These are phyloP conservation scores for Clepsis dumicolana DNA, from an alignment of 2,888 invertebrate species.

Conservation along the genomic window DNA sequence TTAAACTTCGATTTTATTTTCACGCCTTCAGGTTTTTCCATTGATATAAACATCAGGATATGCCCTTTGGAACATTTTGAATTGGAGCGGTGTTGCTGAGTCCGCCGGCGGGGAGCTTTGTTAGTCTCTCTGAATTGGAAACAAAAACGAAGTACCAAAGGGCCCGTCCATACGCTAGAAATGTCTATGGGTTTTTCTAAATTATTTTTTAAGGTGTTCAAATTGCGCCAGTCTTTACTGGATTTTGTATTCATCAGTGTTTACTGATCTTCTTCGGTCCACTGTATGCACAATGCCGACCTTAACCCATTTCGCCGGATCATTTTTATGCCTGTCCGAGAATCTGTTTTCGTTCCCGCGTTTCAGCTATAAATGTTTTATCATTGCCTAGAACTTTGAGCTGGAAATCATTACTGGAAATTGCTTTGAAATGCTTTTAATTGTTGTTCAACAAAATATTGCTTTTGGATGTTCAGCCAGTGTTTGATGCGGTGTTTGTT, in stretches of 20 bases:
- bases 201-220: no score
- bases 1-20: no score
- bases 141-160: no score
- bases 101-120: no score
- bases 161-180: no score
- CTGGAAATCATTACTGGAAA: constrained; percentile 4
- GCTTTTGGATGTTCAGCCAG: neutral
- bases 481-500: neutral
- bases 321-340: constrained; percentile 32
- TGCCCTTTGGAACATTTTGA: no score
- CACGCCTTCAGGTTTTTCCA: no score
- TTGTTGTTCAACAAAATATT: constrained; percentile 4
- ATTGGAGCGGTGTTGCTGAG: no score
- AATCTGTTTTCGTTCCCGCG: constrained; percentile 17
- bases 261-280: constrained; percentile 5
- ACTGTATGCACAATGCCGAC: constrained; percentile 13
- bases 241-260: neutral
- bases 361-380: neutral
- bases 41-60: no score
- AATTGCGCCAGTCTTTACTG: no score
- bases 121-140: no score
- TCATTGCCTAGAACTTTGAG: neutral
- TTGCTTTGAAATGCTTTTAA: constrained; percentile 2
- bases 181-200: no score
- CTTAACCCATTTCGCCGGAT: constrained; percentile 37